Evolutionary conservation across 2,888 invertebrate genomes (phyloP).

Genomic region (Drosophila merina): DNA sequence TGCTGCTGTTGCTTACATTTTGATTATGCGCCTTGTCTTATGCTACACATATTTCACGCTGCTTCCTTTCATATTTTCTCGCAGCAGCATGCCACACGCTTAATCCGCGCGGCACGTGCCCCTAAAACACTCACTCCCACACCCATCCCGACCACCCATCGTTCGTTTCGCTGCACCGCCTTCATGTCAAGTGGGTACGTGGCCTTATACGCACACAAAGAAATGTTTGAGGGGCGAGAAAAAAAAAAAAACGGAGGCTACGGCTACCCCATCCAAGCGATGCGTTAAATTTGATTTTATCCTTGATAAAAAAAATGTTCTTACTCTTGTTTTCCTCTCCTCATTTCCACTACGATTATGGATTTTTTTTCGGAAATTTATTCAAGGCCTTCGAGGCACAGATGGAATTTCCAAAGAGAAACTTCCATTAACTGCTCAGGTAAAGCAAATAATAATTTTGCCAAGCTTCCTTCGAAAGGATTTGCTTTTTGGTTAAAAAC

Average conservation of each 20-base stretch:
- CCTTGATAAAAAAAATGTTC: conserved; percentile 56
- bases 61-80: conserved; percentile 52
- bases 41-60: conserved; percentile 66
- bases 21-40: conserved; percentile 71
- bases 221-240: neutral
- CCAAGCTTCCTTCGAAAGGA: neutral
- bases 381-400: conserved; percentile 10
- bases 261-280: conserved; percentile 52
- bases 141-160: neutral
- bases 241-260: neutral
- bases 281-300: conserved; percentile 78
- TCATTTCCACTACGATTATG: conserved; percentile 41
- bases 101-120: conserved; percentile 68
- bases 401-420: neutral
- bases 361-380: conserved; percentile 51
- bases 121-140: neutral
- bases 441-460: neutral
- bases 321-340: conserved; percentile 19
- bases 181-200: conserved; percentile 74
- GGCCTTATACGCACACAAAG: conserved; percentile 59
- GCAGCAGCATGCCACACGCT: conserved; percentile 47
- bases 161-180: conserved; percentile 49
- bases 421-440: neutral
- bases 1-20: conserved; percentile 52
- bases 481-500: neutral